Evolutionary conservation across 2,888 invertebrate genomes (phyloP).

Genomic region (Argyresthia goedartella): DNA sequence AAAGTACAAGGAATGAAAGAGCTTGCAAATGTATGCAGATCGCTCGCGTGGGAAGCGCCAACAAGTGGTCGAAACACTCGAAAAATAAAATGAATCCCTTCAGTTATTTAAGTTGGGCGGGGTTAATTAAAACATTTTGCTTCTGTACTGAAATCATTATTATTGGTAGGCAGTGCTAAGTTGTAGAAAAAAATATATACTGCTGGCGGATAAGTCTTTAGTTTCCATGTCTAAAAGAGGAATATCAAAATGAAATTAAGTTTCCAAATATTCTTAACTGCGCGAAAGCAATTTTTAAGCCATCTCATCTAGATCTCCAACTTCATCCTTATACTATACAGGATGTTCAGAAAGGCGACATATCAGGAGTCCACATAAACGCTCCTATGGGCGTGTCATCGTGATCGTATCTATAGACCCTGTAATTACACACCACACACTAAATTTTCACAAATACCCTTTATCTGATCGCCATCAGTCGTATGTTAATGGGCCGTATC

Average conservation of each 20-base stretch:
- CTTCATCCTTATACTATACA: slow-evolving; percentile 6
- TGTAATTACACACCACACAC: slow-evolving; percentile 56
- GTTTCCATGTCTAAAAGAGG: too few relatives aligned
- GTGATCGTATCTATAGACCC: slow-evolving; percentile 38
- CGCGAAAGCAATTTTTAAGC: too few relatives aligned
- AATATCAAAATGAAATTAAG: too few relatives aligned
- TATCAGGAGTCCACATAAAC: slow-evolving; percentile 27
- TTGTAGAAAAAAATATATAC: slow-evolving; percentile 11
- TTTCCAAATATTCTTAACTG: too few relatives aligned
- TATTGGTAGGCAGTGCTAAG: slow-evolving; percentile 6
- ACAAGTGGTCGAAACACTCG: slow-evolving; percentile 39
- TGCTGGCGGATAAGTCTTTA: too few relatives aligned
- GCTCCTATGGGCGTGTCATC: slow-evolving; percentile 35
- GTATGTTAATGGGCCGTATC: slow-evolving; percentile 59
- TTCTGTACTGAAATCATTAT: neutral
- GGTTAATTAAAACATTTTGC: neutral
- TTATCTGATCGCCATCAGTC: slow-evolving; percentile 49
- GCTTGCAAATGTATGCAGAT: slow-evolving; percentile 63
- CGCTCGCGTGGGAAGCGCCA: slow-evolving; percentile 65
- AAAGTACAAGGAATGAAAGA: slow-evolving; percentile 57
- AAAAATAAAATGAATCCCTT: neutral
- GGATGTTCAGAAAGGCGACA: slow-evolving; percentile 21
- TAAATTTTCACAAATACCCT: slow-evolving; percentile 56
- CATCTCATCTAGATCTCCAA: too few relatives aligned
- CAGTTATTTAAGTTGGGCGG: too few relatives aligned